phyloP scores from a whole-genome alignment of 2,113 vertebrate species.

The Silurus asotus region DNA sequence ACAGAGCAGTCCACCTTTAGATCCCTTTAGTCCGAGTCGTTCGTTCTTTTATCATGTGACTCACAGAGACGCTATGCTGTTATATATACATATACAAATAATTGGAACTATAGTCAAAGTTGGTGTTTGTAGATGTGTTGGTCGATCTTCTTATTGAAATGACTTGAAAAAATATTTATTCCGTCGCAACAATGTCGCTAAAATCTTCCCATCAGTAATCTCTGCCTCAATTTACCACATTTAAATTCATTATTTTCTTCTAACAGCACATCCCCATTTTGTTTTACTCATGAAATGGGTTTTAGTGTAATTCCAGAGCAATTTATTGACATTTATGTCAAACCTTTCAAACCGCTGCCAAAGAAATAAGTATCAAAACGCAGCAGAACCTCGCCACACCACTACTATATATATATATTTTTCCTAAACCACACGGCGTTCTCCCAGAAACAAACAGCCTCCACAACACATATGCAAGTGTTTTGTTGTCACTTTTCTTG shows the following conservation, averaged over 20 bases:
- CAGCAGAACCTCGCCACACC: background rate
- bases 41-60: no score
- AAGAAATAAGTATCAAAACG: background rate
- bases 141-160: no score
- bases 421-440: constrained; percentile 6
- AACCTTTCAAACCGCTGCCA: background rate
- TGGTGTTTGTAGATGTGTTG: no score
- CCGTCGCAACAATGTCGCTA: no score
- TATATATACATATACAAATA: no score
- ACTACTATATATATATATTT: background rate
- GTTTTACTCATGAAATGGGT: background rate
- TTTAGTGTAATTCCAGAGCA: background rate
- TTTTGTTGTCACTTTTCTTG: constrained; percentile 25
- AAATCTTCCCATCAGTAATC: no score
- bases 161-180: no score
- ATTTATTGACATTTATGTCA: background rate
- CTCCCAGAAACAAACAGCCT: background rate
- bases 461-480: background rate
- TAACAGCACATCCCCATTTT: background rate
- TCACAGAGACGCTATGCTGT: no score
- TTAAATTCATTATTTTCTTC: background rate
- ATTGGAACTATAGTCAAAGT: no score
- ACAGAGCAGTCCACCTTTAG: no score
- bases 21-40: no score
- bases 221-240: background rate